These are phyloP conservation scores for Dione juno DNA, from an alignment of 2,888 invertebrate genomes.

Conservation along the genomic window DNA sequence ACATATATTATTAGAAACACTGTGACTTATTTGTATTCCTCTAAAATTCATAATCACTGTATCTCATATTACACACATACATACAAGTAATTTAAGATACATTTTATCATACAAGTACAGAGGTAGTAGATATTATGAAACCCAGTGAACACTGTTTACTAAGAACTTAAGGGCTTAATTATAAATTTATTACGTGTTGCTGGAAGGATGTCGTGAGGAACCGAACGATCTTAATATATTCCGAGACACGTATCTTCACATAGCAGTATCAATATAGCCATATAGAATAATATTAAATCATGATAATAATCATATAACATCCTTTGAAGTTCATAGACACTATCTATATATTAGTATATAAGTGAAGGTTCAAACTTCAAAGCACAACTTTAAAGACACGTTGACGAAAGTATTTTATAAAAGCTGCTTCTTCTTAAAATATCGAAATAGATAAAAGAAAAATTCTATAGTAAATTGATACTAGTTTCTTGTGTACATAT, in stretches of 20 bases:
- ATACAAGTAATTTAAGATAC: not conserved
- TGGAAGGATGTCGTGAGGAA: constrained; percentile 20
- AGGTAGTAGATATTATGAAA: constrained; percentile 5
- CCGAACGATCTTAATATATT: constrained; percentile 18
- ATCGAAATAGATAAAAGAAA: too few relatives aligned
- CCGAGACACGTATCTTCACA: constrained; percentile 19
- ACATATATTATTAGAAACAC: too few relatives aligned
- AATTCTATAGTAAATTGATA: too few relatives aligned
- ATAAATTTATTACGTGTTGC: constrained; percentile 30
- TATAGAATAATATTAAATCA: constrained; percentile 3
- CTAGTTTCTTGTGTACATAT: too few relatives aligned
- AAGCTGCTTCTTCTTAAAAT: too few relatives aligned
- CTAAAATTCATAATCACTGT: not conserved
- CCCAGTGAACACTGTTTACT: constrained; percentile 18
- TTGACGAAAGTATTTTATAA: too few relatives aligned
- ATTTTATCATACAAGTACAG: constrained; percentile 3
- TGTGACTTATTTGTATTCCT: too few relatives aligned
- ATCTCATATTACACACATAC: not conserved
- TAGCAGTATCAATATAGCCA: constrained; percentile 14
- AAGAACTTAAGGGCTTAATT: constrained; percentile 35
- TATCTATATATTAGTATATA: not conserved
- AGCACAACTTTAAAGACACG: not conserved
- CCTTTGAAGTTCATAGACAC: not conserved
- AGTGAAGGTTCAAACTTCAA: not conserved
- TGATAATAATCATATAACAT: not conserved